These are phyloP conservation scores for Glyphotaelius pellucidus DNA, from an alignment of 2,888 invertebrate species.

Conservation along the genomic window DNA sequence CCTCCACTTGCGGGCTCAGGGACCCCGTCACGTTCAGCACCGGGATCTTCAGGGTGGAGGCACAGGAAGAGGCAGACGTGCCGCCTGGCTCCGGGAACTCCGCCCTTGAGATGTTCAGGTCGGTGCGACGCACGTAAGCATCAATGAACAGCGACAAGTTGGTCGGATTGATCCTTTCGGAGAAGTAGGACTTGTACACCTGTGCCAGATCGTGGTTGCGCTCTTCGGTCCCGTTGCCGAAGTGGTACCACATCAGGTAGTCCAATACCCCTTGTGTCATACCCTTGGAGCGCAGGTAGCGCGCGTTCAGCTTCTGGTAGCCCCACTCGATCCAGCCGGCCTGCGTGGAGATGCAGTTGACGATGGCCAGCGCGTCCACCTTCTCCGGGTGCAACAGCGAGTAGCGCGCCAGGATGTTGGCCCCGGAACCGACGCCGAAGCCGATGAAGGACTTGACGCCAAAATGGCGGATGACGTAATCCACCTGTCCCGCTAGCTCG, in stretches of 20 bases:
- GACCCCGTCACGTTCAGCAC: conserved; percentile 97
- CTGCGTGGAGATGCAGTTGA: conserved; percentile 95
- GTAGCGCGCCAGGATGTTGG: conserved; percentile 95
- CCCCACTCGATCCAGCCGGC: conserved; percentile 99
- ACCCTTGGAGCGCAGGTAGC: conserved; percentile 90
- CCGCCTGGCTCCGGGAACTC: conserved; percentile 48
- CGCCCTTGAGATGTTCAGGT: conserved; percentile 87
- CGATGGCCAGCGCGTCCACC: conserved; percentile 92
- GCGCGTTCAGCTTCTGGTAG: conserved; percentile 96
- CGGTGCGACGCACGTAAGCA: conserved; percentile 93
- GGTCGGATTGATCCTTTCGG: conserved; percentile 92
- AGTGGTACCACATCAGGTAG: conserved; percentile 99
- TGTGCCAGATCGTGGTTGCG: conserved; percentile 96
- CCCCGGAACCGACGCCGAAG: conserved; percentile 98
- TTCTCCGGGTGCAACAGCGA: conserved; percentile 91
- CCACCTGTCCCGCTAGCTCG: conserved; percentile 93
- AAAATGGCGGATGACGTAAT: conserved; percentile 93
- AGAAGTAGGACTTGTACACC: conserved; percentile 96
- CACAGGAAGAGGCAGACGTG: conserved; percentile 68
- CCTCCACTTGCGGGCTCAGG: conserved; percentile 96
- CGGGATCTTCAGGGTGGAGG: conserved; percentile 84
- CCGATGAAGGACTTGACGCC: conserved; percentile 95
- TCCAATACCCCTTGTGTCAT: conserved; percentile 96
- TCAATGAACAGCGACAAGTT: conserved; percentile 98
- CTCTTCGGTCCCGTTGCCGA: conserved; percentile 93